These are phyloP conservation scores for Diplazon laetatorius DNA, from an alignment of 2,888 invertebrate genomes.

Conservation along the genomic window DNA sequence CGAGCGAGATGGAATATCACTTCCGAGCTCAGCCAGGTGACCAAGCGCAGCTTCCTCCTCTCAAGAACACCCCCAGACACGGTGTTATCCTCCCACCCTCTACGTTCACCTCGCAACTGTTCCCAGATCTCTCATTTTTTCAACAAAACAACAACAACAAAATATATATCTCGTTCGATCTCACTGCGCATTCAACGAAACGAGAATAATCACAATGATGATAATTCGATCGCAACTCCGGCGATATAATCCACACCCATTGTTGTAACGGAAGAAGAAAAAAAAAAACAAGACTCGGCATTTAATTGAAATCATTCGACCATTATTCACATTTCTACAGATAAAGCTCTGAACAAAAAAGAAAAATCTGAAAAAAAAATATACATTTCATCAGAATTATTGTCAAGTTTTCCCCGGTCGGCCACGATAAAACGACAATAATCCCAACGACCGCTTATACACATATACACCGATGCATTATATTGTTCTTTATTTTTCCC, in stretches of 20 bases:
- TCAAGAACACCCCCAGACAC: conserved; percentile 36
- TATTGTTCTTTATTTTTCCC: neutral
- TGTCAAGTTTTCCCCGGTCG: neutral
- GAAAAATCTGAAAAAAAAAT: neutral
- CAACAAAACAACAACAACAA: no score
- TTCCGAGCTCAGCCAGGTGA: neutral
- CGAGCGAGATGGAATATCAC: conserved; percentile 38
- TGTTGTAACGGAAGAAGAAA: no score
- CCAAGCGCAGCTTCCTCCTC: conserved; percentile 24
- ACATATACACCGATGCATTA: conserved; percentile 5
- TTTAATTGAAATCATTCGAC: no score
- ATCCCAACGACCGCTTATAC: conserved; percentile 10
- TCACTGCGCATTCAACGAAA: no score
- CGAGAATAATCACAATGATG: no score
- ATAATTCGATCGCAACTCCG: no score
- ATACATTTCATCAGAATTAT: neutral
- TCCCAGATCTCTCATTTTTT: neutral
- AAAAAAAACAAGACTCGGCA: no score
- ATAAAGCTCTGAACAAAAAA: no score
- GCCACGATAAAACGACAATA: neutral
- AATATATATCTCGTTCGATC: no score
- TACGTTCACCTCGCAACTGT: neutral
- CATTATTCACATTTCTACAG: no score
- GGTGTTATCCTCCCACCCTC: conserved; percentile 20
- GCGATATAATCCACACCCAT: no score